Evolutionary conservation across 2,888 invertebrate genomes (phyloP).

Genomic region (Leptinotarsa rubiginosa): DNA sequence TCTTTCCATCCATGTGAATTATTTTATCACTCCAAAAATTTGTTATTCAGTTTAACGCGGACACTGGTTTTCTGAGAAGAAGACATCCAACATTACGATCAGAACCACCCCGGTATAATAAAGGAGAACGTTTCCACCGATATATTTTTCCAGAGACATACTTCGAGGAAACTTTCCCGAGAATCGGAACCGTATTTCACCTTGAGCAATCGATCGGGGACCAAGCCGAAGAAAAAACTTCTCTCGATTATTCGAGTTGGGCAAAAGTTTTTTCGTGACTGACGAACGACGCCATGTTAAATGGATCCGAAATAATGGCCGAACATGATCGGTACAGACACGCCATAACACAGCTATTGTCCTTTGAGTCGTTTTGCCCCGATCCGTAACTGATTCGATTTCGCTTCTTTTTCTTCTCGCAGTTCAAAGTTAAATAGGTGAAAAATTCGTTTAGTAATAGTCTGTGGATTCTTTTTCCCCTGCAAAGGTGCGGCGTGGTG

Average conservation of each 20-base stretch:
- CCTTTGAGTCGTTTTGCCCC: slow-evolving; percentile 37
- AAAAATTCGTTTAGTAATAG: slow-evolving; percentile 65
- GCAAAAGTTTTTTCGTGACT: slow-evolving; percentile 61
- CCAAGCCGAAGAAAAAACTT: slow-evolving; percentile 46
- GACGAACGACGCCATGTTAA: slow-evolving; percentile 63
- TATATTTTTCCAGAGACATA: slow-evolving; percentile 21
- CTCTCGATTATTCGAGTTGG: slow-evolving; percentile 55
- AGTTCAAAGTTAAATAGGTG: slow-evolving; percentile 67
- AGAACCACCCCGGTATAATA: not conserved
- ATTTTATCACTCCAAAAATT: too few relatives aligned
- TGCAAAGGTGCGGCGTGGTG: slow-evolving; percentile 29
- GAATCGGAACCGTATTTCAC: slow-evolving; percentile 46
- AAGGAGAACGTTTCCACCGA: not conserved
- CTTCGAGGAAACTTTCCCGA: slow-evolving; percentile 34
- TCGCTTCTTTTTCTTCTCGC: slow-evolving; percentile 58
- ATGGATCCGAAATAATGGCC: slow-evolving; percentile 67
- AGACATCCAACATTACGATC: not conserved
- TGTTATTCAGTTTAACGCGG: too few relatives aligned
- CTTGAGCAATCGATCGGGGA: slow-evolving; percentile 49
- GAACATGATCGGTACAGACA: slow-evolving; percentile 63
- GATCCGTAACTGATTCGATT: slow-evolving; percentile 55
- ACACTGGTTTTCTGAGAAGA: too few relatives aligned
- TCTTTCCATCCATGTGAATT: too few relatives aligned
- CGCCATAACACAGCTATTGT: slow-evolving; percentile 59
- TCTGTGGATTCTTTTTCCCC: slow-evolving; percentile 59